Evolutionary conservation across 2,113 vertebrate species (phyloP).

Genomic region (Pardalotus punctatus): DNA sequence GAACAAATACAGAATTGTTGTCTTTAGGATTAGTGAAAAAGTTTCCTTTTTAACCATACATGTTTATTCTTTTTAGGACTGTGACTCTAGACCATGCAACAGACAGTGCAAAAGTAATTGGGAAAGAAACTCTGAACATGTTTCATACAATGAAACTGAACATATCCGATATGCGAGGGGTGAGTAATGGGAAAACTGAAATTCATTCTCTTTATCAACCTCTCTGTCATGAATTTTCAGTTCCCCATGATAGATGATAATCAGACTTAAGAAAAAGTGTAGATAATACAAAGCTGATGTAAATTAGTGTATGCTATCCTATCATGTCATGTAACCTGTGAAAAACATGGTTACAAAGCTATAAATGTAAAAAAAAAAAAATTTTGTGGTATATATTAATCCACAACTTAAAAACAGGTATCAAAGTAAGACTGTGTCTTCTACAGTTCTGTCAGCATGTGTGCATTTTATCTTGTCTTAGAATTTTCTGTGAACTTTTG

Average conservation of each 20-base stretch:
- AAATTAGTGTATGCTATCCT: not conserved
- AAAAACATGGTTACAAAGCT: not conserved
- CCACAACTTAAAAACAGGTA: not conserved
- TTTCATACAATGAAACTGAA: slow-evolving; percentile 91
- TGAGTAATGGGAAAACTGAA: slow-evolving; percentile 65
- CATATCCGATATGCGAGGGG: slow-evolving; percentile 90
- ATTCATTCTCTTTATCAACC: not conserved
- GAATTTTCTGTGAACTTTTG: not conserved
- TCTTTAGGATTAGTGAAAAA: not conserved
- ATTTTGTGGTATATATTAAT: not conserved
- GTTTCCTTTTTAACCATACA: not conserved
- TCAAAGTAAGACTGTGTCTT: not conserved
- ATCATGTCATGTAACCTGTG: not conserved
- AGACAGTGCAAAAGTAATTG: slow-evolving; percentile 86
- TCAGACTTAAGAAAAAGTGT: not conserved
- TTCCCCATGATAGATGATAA: not conserved
- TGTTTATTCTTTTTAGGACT: slow-evolving; percentile 74
- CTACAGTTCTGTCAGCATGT: fast-evolving
- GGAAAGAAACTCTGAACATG: slow-evolving; percentile 87
- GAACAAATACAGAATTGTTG: not conserved
- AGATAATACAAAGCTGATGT: not conserved
- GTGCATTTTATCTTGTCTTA: not conserved
- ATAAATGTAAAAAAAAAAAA: not conserved
- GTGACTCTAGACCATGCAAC: slow-evolving; percentile 89
- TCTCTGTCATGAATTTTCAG: not conserved